phyloP scores from a whole-genome alignment of 2,113 vertebrate genomes.

The Anseranas semipalmata region DNA sequence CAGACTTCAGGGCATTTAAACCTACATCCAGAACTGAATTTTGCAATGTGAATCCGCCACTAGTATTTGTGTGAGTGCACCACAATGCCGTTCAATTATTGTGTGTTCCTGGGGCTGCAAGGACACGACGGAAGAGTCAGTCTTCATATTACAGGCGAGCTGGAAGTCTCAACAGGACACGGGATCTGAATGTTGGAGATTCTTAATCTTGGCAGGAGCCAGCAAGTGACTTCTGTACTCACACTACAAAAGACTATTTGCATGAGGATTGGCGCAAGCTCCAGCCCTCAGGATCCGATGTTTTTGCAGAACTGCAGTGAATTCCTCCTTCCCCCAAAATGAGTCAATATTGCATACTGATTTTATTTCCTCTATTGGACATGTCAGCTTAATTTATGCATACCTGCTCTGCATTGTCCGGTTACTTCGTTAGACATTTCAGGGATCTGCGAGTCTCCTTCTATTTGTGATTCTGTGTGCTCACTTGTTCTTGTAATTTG shows the following conservation, averaged over 20 bases:
- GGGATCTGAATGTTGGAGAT: background rate
- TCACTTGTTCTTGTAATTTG: background rate
- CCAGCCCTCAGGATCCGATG: background rate
- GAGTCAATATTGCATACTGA: background rate
- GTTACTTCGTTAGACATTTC: background rate
- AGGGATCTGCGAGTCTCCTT: background rate
- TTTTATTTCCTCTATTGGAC: background rate
- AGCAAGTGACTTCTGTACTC: background rate
- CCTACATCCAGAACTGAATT: background rate
- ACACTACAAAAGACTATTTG: background rate
- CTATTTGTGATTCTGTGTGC: background rate
- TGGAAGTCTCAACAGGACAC: background rate
- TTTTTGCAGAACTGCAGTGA: background rate
- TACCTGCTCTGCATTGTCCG: background rate
- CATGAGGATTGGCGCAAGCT: background rate
- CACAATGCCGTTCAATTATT: background rate
- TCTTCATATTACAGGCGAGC: background rate
- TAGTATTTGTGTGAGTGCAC: background rate
- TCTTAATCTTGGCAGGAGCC: conserved; percentile 21
- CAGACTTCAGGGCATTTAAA: background rate
- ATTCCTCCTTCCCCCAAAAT: background rate
- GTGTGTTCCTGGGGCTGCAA: background rate
- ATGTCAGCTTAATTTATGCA: background rate
- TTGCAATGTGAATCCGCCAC: background rate
- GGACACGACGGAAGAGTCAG: background rate